Base-by-base conservation (phyloP, 1,140 invertebrate species). In the Solenopsis fugax region DNA sequence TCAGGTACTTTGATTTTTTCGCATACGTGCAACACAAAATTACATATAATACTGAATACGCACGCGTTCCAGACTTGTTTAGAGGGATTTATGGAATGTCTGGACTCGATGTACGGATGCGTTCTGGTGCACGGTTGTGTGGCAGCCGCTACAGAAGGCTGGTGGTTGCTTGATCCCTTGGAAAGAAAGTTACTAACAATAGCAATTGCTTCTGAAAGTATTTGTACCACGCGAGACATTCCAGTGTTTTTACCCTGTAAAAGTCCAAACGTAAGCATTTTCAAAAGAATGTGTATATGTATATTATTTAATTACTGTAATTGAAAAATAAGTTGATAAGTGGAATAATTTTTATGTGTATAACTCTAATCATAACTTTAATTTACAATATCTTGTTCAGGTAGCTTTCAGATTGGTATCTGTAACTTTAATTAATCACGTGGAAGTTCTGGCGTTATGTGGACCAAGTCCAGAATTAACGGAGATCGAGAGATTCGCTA, bases 201-300 rank as follows among this genome's bases (percentile, higher is more conserved):
- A 54, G 95, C 98, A 37, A 96, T 97, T 1, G 95, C 96, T 5
- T 95, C 96, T 4, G 96, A 97, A 89, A 96, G 96, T 91, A 96
- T 96, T 75, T 96, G 96, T 34, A 96, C 97, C 1, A 95, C 97
- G 0, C 95, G 97, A 89, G 98, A 98, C 94, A 96, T 98, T 56
- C 97, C 98, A 10, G 96, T 98, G 10, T 98, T 97, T 95, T 95
- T 98, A 45, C 98, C 98, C 9, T 96, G 97, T 62, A 98, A 97
- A 93, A 98, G 98, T 93, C 98, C 98, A 50, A 97, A 97, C 93
- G 97, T 98, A 96, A 96, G 95, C 87, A 73, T 60, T 60, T 71
- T 52, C 60, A 2, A 21, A 24, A 7, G 37, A 29, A 41, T 52
- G 6, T 65, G 10, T 52, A 6, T 50, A 9, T 48, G 16, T 71